phyloP scores from a whole-genome alignment of 2,797 vertebrate species.

The Pangasius djambal region DNA sequence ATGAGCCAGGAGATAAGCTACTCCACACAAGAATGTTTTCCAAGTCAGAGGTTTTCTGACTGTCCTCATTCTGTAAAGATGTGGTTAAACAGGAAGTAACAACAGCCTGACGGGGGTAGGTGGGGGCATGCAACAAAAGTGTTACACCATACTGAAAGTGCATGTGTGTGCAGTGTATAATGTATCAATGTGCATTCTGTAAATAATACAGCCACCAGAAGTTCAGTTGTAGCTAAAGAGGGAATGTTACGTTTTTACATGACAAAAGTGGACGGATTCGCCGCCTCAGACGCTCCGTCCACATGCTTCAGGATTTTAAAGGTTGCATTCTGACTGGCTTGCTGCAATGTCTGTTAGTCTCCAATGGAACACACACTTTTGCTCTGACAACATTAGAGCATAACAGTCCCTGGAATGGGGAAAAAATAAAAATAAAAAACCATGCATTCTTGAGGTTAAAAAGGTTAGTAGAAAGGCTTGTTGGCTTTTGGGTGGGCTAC shows the following conservation, averaged over 20 bases:
- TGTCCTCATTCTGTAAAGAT: background rate
- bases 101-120: background rate
- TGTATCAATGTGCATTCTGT: too few species aligned
- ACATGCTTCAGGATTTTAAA: background rate
- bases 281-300: too few species aligned
- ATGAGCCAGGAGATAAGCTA: background rate
- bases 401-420: too few species aligned
- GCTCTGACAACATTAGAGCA: background rate
- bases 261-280: background rate
- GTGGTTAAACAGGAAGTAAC: constrained; percentile 26
- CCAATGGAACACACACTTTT: background rate
- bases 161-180: background rate
- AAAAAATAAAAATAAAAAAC: background rate
- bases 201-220: background rate
- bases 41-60: too few species aligned
- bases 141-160: background rate
- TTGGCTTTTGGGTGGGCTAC: background rate
- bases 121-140: background rate
- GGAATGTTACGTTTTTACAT: background rate
- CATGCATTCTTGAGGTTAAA: too few species aligned
- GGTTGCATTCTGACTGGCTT: background rate
- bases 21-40: background rate
- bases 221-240: background rate
- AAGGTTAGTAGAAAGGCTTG: background rate
- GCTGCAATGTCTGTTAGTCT: background rate